Base-by-base conservation (phyloP, 2,797 vertebrate species). In the Fringilla coelebs region DNA sequence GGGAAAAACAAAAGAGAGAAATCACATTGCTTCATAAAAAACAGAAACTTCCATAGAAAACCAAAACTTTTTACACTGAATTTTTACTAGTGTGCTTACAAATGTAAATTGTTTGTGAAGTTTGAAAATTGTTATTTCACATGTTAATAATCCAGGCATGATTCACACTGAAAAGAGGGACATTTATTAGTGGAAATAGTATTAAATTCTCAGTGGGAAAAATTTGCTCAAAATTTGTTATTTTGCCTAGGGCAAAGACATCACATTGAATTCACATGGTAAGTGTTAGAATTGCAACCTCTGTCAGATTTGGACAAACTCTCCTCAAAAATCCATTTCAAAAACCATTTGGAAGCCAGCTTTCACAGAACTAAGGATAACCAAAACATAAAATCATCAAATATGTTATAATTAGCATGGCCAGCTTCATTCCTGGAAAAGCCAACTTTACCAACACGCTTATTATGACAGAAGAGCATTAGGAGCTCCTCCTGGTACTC, bases 221-320 rank as follows among this genome's bases (percentile, higher is more conserved):
- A 86, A 88, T 90, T 82, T 89, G 36, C 25, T 82, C 41, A 88
- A 87, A 95, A 95, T 75, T 85, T 76, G 54, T 58, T 88, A 78
- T 85, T 73, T 85, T 82, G 57, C 90, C 65, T 52, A 34, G 28
- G 31, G 88, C 52, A 93, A 82, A 93, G 61, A n/a, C 13, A n/a
- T 92, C 88, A 71, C 68, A 65, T 13, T 36, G 28, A 85, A 82
- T 92, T 84, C 57, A 70, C 1, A 2, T 45, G 7, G 8, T 52
- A 89, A 88, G 36, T 18, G 55, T 28, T 80, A 79, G 46, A 87
- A 65, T 31, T 90, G 57, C 61, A 90, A 51, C n/a, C 52, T 82
- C 71, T 74, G 61, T 36, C 66, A 88, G 52, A 68, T 52, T 68
- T 80, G 70, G 54, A 74, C 66, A 92, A 88, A 80, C 13, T 88